These are phyloP conservation scores for Tachyglossus aculeatus DNA, from an alignment of 2,797 vertebrate species.

Conservation along the genomic window DNA sequence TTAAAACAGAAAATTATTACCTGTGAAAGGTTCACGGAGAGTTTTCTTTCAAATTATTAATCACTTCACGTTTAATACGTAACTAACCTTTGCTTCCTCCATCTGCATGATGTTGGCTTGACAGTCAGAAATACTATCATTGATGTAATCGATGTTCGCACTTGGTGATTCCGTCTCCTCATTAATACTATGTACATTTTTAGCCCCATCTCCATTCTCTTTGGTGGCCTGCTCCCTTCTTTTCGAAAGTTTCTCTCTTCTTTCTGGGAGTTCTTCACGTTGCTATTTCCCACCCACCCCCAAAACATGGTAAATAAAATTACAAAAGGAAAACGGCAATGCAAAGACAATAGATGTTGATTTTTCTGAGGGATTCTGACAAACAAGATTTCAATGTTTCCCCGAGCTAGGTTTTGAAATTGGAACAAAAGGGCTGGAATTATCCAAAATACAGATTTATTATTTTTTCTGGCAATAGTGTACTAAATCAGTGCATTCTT, in stretches of 20 bases:
- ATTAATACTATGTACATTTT: too few relatives aligned
- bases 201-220: slow-evolving; percentile 84
- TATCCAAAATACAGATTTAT: too few relatives aligned
- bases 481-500: too few relatives aligned
- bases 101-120: slow-evolving; percentile 85
- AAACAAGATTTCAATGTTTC: too few relatives aligned
- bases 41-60: neutral
- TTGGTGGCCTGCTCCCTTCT: slow-evolving; percentile 84
- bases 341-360: too few relatives aligned
- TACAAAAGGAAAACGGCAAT: neutral
- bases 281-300: slow-evolving; percentile 79
- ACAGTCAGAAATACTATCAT: slow-evolving; percentile 82
- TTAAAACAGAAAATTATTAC: too few relatives aligned
- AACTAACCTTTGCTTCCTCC: slow-evolving; percentile 81
- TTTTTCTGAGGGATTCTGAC: too few relatives aligned
- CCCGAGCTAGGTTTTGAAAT: neutral
- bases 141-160: slow-evolving; percentile 83
- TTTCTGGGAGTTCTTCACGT: slow-evolving; percentile 93
- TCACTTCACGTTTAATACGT: neutral
- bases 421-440: too few relatives aligned
- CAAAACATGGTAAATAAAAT: slow-evolving; percentile 18
- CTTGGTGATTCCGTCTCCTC: slow-evolving; percentile 93
- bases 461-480: too few relatives aligned
- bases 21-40: neutral
- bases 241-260: slow-evolving; percentile 88